Percentiles rank a stretch among this genome's conserved stretches.
Evolutionary conservation across 2,113 vertebrate genomes (phyloP).

Genomic region (Oreochromis niloticus): DNA sequence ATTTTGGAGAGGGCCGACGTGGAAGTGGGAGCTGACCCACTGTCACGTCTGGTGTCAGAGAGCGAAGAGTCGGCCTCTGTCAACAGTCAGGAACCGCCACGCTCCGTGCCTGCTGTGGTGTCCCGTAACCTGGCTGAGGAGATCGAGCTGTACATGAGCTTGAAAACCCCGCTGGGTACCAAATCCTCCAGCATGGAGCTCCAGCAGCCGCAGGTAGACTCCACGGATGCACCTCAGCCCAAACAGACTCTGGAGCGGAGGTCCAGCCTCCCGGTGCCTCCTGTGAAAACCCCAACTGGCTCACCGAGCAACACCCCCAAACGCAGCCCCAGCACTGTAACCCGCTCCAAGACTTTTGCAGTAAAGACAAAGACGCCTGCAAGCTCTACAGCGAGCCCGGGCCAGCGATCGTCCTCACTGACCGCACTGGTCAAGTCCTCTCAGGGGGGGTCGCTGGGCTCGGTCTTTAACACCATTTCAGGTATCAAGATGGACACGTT

Average conservation of each 20-base stretch:
- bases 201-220: conserved; percentile 53
- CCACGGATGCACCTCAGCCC: background rate
- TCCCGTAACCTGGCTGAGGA: conserved; percentile 93
- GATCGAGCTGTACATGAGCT: conserved; percentile 96
- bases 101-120: conserved; percentile 73
- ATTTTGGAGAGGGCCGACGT: conserved; percentile 84
- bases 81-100: conserved; percentile 75
- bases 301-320: conserved; percentile 55
- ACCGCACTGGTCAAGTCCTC: conserved; percentile 83
- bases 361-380: conserved; percentile 69
- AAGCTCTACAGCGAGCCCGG: conserved; percentile 50
- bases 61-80: conserved; percentile 61
- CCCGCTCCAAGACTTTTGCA: conserved; percentile 86
- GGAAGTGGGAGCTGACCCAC: conserved; percentile 86
- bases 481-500: conserved; percentile 89
- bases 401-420: conserved; percentile 77
- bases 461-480: conserved; percentile 88
- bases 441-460: conserved; percentile 84
- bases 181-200: conserved; percentile 94
- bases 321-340: conserved; percentile 72
- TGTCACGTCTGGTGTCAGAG: conserved; percentile 86
- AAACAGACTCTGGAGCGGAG: conserved; percentile 76
- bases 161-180: conserved; percentile 80
- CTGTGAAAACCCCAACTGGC: conserved; percentile 39
- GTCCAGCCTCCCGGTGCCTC: conserved; percentile 84